Evolutionary conservation across 1,140 invertebrate species (phyloP), one percentile per base, ranked within the genome.

Genomic region (Dendrolimus kikuchii): DNA sequence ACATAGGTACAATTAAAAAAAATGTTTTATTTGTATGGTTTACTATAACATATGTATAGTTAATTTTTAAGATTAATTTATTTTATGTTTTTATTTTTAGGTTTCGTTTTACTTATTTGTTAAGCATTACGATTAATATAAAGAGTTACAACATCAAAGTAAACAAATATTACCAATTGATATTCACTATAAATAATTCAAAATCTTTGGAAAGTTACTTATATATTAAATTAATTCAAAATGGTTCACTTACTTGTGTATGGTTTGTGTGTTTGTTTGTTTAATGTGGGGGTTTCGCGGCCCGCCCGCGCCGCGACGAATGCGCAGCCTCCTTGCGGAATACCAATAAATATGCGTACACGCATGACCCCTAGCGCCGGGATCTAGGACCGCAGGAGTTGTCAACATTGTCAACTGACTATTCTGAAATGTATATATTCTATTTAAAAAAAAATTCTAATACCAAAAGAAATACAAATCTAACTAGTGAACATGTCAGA

Each of bases 291-390:
- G 76, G 73, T 65, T 64, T 68, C 66, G 68, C 78, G 74, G 74
- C 68, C 66, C 71, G 77, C 74, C 71, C 69, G 70, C 71, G 71
- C 77, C 74, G 71, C 77, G 48, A 59, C 54, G 63, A 79, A 71
- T 77, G 75, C 49, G 57, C 57, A 60, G 55, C 59, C 58, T 47
- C 38, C 54, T 50, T 50, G 10, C 64, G 57, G 51, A 64, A 66
- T 69, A 72, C 59, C 69, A 75, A 76, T 84, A 79, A 83, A 83
- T 84, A 84, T 83, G 72, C 72, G 77, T 57, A 52, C 54, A 64
- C 71, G 71, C 71, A 71, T 66, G 64, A 67, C 69, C 67, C 66
- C 51, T 40, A 62, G 56, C 62, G 66, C 51, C 53, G 49, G 54
- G 46, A 53, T 66, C 68, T 69, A 60, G 57, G 52, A 58, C 38